Evolutionary conservation across 2,888 invertebrate species (phyloP), one percentile per base, ranked within the genome.

Genomic region (Drosophila eohydei): DNA sequence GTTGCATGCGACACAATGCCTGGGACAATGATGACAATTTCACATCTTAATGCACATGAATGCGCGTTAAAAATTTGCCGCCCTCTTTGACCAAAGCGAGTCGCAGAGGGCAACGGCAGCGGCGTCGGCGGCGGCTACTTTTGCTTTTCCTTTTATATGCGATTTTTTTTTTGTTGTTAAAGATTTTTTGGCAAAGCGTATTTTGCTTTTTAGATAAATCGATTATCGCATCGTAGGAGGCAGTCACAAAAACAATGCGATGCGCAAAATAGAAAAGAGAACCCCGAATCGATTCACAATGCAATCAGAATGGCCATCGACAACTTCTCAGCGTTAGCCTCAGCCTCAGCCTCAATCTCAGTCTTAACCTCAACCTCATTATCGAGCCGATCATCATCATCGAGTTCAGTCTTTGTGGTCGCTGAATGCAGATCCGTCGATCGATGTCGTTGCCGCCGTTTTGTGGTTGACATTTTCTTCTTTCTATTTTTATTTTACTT

Each of bases 41-140:
- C 89, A 91, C 90, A 90, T 91, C 89, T 89, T 87, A 87, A 86
- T 90, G 81, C 83, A 90, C 90, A 83, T 84, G 79, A 86, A 89
- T 89, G 87, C 70, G 75, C 80, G 80, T 78, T 77, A 72, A 69
- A 78, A 80, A 74, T 69, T 55, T 67, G 79, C 82, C 83, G 83
- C 66, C 80, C 71, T 62, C 80, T 72, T 79, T 79, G 83, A 78
- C 77, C 78, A 32, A 50, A 62, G 55, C 38, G 54, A 48, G 48
- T 48, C 48, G 12, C 54, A n/a, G 43, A 46, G 28, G 48, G 12
- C 54, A n/a, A 40, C 50, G 28, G 48, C 61, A n/a, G 7, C n/a
- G 5, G 38, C 32, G 30, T 36, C 52, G 36, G 54, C 64, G 70
- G 76, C 76, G 79, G 74, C 52, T 50, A 44, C 52, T 74, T 68